Base-by-base conservation (phyloP, 1,140 invertebrate genomes). In the Campoletis sonorensis region DNA sequence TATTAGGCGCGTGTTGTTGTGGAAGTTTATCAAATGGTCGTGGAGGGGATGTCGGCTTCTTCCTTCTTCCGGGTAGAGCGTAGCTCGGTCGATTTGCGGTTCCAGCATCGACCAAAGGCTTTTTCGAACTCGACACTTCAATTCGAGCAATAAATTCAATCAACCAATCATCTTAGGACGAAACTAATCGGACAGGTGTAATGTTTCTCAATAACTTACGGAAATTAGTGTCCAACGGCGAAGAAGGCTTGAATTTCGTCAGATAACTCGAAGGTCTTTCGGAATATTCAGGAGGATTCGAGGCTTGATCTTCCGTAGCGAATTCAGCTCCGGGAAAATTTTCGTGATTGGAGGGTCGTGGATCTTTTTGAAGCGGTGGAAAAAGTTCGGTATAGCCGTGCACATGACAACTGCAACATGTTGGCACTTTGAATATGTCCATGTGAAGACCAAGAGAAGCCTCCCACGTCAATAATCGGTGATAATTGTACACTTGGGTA, bases 351-450 rank as follows among this genome's bases (percentile, higher is more conserved):
- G 87, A 87, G 0, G 79, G 33, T 1, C 88, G 86, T 7, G 90
- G 91, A 71, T 92, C 91, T 54, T 88, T 90, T 27, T 91, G 89
- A 83, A 90, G 87, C 0, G 94, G 94, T 2, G 94, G 94, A 78
- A 94, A 95, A 18, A 94, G 90, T 49, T 95, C 94, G n/a, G 94
- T 90, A 82, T 95, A 96, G 15, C 95, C 96, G 86, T 96, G 94
- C 3, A 97, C 95, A 85, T 97, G 96, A 87, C 97, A 97, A 0
- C 96, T 96, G 86, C 97, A 97, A 83, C 96, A 96, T 0, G 95
- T 96, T 23, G 97, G 97, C 1, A 97, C 95, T 93, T 97, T 97
- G 86, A 97, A 97, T 58, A 97, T 96, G 87, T 97, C 97, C 93
- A 97, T 96, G 84, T 97, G 96, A 1, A 97, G 92, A 10, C 96